A percentile compares a stretch with the other conserved stretches of the same genome.
These are phyloP conservation scores for Eurytoma californica DNA, from an alignment of 2,888 invertebrate genomes.

Conservation along the genomic window DNA sequence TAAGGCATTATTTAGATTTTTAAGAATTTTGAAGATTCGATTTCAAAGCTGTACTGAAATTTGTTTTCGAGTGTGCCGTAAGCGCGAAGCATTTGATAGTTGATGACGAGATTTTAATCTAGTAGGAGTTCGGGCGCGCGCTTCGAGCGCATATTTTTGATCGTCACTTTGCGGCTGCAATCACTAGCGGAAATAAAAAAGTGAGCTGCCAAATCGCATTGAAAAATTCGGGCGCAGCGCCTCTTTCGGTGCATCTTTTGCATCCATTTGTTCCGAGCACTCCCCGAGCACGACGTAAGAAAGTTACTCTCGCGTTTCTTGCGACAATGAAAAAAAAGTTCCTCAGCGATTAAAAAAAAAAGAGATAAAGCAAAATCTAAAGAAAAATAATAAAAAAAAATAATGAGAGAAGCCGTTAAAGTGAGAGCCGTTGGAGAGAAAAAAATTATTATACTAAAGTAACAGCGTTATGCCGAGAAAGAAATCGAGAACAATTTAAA, in stretches of 20 bases:
- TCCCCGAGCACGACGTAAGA: constrained; percentile 54
- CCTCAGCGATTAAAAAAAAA: constrained; percentile 24
- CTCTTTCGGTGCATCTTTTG: constrained; percentile 9
- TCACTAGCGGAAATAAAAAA: constrained; percentile 32
- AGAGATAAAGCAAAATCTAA: constrained; percentile 43
- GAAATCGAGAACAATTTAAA: constrained; percentile 44
- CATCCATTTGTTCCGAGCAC: constrained; percentile 35
- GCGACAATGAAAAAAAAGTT: constrained; percentile 56
- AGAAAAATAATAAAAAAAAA: constrained; percentile 32
- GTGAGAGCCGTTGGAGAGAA: constrained; percentile 52
- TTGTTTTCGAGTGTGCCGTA: constrained; percentile 46
- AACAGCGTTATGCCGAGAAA: constrained; percentile 51
- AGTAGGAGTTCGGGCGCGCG: constrained; percentile 23
- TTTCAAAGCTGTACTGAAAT: background rate
- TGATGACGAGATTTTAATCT: constrained; percentile 8
- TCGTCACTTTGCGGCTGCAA: constrained; percentile 56
- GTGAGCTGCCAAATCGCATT: background rate
- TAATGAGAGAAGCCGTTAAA: constrained; percentile 54
- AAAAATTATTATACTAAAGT: constrained; percentile 53
- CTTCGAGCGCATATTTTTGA: constrained; percentile 51
- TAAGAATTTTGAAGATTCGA: background rate
- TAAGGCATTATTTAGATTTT: too few species aligned
- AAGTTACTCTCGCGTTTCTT: constrained; percentile 56
- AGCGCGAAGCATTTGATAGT: constrained; percentile 24
- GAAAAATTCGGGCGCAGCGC: constrained; percentile 5